Percentiles rank a stretch among this genome's conserved stretches.
These are phyloP conservation scores for Oreochromis mossambicus DNA, from an alignment of 2,797 vertebrate genomes.

Conservation along the genomic window DNA sequence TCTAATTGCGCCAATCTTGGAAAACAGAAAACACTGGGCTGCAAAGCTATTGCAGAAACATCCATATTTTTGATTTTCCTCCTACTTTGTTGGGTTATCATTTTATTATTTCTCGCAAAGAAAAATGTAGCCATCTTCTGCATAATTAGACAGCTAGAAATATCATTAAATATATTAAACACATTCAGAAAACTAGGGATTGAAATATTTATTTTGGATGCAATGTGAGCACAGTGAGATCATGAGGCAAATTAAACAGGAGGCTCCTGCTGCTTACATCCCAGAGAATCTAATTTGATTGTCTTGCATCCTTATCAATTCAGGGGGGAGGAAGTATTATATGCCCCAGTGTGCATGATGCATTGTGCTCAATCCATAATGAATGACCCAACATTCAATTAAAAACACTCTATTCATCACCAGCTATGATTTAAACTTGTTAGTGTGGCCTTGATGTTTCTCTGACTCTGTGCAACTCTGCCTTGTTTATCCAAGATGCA, in stretches of 20 bases:
- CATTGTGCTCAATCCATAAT: constrained; percentile 46
- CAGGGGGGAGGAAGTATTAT: constrained; percentile 45
- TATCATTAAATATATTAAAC: not conserved
- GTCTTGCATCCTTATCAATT: constrained; percentile 49
- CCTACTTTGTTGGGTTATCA: not conserved
- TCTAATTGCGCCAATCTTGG: not conserved
- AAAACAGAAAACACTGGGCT: not conserved
- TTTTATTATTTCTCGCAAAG: not conserved
- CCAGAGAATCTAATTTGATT: constrained; percentile 49
- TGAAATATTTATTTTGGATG: not conserved
- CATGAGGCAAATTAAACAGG: constrained; percentile 34
- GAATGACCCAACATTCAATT: constrained; percentile 62
- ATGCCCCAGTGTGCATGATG: constrained; percentile 16
- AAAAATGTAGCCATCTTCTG: not conserved
- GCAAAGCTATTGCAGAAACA: not conserved
- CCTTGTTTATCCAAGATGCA: not conserved
- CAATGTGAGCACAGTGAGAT: not conserved
- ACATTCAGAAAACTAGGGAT: not conserved
- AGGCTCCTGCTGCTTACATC: constrained; percentile 43
- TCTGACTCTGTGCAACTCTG: constrained; percentile 11
- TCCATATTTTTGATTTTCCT: not conserved
- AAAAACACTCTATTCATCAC: constrained; percentile 55
- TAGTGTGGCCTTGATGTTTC: constrained; percentile 16
- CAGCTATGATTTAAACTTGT: constrained; percentile 42
- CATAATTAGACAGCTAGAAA: not conserved